Conservation (phyloP, 2,888 invertebrate species). For the Eupithecia exiguata region DNA sequence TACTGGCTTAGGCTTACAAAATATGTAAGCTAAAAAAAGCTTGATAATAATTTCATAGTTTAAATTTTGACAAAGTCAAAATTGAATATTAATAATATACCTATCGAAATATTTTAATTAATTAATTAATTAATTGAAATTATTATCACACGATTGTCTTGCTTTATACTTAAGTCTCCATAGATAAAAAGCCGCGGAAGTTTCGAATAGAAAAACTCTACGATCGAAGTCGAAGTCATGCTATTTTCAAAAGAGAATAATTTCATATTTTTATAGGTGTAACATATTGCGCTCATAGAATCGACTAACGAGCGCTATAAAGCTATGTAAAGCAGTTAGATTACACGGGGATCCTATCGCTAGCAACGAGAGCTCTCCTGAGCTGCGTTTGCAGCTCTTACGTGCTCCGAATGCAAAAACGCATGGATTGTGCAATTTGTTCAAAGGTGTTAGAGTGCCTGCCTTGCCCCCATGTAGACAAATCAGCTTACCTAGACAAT, state of each 20-base stretch:
- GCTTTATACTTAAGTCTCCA: neutral
- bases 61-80: too few species aligned
- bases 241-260: neutral
- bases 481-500: slow-evolving; percentile 40
- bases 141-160: neutral
- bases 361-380: slow-evolving; percentile 42
- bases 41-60: too few species aligned
- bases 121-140: too few species aligned
- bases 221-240: neutral
- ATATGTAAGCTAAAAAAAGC: too few species aligned
- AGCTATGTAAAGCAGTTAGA: slow-evolving; percentile 45
- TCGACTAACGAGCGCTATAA: slow-evolving; percentile 43
- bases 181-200: neutral
- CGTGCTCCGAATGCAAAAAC: slow-evolving; percentile 49
- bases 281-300: slow-evolving; percentile 32
- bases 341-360: slow-evolving; percentile 44
- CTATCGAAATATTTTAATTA: too few species aligned
- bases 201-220: neutral
- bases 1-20: too few species aligned
- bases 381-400: slow-evolving; percentile 46
- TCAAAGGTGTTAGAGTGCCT: slow-evolving; percentile 45
- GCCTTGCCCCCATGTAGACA: slow-evolving; percentile 33
- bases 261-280: neutral
- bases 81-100: too few species aligned
- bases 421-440: slow-evolving; percentile 47